Conservation (phyloP, 2,888 invertebrate species). For the Heliconius aoede region DNA sequence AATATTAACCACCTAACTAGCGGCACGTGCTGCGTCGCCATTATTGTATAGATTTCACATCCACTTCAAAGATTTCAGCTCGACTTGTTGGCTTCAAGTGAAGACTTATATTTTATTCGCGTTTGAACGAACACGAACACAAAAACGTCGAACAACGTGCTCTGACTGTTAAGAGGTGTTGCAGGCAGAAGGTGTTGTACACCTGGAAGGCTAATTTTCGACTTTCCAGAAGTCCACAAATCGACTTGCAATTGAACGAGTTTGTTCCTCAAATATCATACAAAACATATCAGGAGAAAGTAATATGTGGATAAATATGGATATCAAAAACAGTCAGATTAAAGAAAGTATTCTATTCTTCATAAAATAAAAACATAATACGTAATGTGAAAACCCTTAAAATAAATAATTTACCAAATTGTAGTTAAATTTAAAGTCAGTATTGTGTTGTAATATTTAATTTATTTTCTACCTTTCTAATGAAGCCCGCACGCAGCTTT, state of each 20-base stretch:
- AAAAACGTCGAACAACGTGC: slow-evolving; percentile 21
- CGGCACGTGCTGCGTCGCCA: slow-evolving; percentile 4
- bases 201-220: slow-evolving; percentile 1
- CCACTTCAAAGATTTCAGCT: slow-evolving; percentile 38
- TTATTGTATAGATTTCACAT: slow-evolving; percentile 30
- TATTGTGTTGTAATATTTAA: not conserved
- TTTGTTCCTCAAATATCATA: too few species aligned
- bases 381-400: not conserved
- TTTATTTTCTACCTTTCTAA: slow-evolving; percentile 28
- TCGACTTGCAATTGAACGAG: too few species aligned
- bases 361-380: not conserved
- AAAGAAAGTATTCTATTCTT: not conserved
- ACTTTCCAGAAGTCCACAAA: too few species aligned
- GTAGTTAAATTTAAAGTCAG: too few species aligned
- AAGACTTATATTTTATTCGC: slow-evolving; percentile 31
- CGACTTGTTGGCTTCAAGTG: slow-evolving; percentile 25
- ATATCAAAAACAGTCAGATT: not conserved
- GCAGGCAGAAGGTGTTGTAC: not conserved
- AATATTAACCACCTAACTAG: not conserved
- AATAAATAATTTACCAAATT: not conserved
- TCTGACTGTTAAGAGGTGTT: slow-evolving; percentile 3
- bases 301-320: not conserved
- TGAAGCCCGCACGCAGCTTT: slow-evolving; percentile 26
- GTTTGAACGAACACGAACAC: slow-evolving; percentile 29
- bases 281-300: not conserved